Evolutionary conservation across 2,797 vertebrate genomes (phyloP).

Genomic region (Sarcoramphus papa): DNA sequence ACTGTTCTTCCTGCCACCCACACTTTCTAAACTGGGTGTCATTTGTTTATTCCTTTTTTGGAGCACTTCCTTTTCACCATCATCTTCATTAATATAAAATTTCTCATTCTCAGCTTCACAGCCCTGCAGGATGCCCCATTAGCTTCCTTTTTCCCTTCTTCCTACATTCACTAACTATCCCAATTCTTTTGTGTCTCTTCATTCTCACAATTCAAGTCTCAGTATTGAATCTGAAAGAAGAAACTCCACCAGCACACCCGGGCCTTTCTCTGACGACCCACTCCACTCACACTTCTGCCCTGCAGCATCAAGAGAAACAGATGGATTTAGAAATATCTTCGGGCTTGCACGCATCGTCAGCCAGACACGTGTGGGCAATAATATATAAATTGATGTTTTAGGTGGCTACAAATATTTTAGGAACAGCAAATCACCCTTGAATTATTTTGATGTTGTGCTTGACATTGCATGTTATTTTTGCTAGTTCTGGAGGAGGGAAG

Average conservation of each 20-base stretch:
- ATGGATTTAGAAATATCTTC: not conserved
- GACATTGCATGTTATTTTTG: constrained; percentile 31
- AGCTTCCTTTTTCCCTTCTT: not conserved
- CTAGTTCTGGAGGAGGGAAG: not conserved
- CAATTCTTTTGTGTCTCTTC: not conserved
- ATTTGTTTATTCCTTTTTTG: not conserved
- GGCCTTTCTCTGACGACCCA: not conserved
- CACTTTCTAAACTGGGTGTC: not conserved
- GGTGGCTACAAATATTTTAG: constrained; percentile 2
- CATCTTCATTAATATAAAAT: not conserved
- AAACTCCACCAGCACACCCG: not conserved
- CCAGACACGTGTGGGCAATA: not conserved
- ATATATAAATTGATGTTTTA: not conserved
- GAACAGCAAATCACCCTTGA: constrained; percentile 12
- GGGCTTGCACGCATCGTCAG: not conserved
- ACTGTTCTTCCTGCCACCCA: constrained; percentile 23
- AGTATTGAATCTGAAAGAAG: not conserved
- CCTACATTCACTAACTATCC: not conserved
- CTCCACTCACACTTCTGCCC: not conserved
- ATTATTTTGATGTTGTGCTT: constrained; percentile 19
- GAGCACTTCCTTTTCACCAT: not conserved
- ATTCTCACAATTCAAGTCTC: not conserved
- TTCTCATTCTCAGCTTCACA: not conserved
- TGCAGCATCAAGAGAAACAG: not conserved
- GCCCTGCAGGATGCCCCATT: not conserved